phyloP scores from a whole-genome alignment of 2,888 invertebrate genomes.

The Drosophila neonasuta region DNA sequence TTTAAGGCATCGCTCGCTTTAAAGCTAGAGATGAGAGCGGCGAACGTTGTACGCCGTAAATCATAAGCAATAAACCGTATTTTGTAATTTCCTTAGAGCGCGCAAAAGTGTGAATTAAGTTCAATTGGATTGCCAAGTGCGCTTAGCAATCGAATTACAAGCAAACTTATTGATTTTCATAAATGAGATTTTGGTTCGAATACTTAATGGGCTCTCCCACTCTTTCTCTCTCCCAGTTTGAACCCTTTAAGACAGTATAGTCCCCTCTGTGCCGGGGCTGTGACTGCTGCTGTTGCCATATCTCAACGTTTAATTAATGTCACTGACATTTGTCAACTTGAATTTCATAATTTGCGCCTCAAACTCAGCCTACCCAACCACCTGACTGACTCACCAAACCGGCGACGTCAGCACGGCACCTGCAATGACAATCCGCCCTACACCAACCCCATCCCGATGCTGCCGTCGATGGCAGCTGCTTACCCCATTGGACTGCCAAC shows the following conservation, averaged over 20 bases:
- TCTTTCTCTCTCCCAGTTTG: neutral
- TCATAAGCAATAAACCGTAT: neutral
- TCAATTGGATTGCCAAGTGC: conserved; percentile 50
- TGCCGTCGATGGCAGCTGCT: neutral
- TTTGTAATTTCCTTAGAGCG: conserved; percentile 35
- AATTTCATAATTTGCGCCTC: conserved; percentile 68
- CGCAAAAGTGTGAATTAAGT: conserved; percentile 42
- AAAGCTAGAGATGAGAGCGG: neutral
- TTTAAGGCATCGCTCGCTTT: conserved; percentile 19
- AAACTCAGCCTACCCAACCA: conserved; percentile 19
- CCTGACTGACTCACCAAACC: conserved; percentile 32
- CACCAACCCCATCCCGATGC: neutral
- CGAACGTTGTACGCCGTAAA: neutral
- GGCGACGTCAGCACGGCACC: conserved; percentile 53
- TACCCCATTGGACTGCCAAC: conserved; percentile 46
- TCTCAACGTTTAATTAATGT: conserved; percentile 71
- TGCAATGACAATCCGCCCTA: conserved; percentile 32
- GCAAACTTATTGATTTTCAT: conserved; percentile 59
- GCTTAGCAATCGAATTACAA: conserved; percentile 37
- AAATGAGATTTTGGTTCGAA: conserved; percentile 18
- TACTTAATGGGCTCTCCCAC: conserved; percentile 1
- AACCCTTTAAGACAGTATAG: conserved; percentile 4
- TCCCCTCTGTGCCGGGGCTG: neutral
- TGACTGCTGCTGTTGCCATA: conserved; percentile 41
- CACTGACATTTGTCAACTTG: conserved; percentile 72